phyloP scores from a whole-genome alignment of 2,888 invertebrate species.

The Leptogaster cylindrica region DNA sequence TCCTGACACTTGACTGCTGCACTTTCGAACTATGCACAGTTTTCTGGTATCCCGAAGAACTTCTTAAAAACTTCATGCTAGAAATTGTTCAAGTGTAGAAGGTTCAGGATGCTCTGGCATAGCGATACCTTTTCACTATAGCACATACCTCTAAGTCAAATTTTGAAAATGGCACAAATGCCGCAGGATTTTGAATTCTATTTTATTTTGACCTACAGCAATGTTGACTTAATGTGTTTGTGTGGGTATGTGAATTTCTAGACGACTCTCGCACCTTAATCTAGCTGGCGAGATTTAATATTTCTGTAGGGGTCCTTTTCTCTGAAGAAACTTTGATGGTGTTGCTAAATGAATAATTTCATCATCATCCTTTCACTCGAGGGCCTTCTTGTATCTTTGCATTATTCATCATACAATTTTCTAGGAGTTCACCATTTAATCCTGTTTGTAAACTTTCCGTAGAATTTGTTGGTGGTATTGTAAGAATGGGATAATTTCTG shows the following conservation, averaged over 20 bases:
- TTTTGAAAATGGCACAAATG: neutral
- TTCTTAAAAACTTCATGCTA: constrained; percentile 7
- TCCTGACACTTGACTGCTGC: constrained; percentile 13
- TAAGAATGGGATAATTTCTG: no score
- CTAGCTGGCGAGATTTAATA: constrained; percentile 7
- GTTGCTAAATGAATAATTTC: constrained; percentile 11
- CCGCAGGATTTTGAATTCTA: neutral
- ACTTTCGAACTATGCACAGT: neutral
- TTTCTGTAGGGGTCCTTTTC: constrained; percentile 1
- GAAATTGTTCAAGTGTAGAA: no score
- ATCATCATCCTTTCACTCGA: no score
- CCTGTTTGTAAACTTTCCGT: neutral
- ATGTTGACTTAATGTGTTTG: neutral
- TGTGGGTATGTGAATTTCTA: neutral
- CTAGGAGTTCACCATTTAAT: neutral
- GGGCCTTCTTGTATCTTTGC: no score
- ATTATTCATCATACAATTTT: no score
- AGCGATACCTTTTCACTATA: no score
- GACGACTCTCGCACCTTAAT: neutral
- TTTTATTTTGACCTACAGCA: neutral
- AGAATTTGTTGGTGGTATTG: no score
- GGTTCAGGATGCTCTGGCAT: no score
- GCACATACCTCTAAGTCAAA: no score
- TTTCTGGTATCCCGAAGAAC: neutral
- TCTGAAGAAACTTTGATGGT: constrained; percentile 2